phyloP scores from a whole-genome alignment of 2,888 invertebrate genomes.

The Chrysodeixis includens region DNA sequence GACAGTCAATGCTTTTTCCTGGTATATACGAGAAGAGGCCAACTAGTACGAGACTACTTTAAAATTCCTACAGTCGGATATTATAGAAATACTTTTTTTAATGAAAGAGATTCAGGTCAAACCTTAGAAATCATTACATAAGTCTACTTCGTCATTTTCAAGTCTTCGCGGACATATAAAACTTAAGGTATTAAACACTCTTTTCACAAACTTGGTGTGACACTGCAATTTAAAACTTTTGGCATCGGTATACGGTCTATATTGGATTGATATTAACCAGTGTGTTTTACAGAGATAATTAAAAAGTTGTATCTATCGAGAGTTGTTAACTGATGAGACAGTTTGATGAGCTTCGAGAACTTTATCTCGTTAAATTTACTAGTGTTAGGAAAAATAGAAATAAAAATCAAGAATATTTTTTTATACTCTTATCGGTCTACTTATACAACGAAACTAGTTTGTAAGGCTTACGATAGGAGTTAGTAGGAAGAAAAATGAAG shows the following conservation, averaged over 20 bases:
- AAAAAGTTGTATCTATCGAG: slow-evolving; percentile 48
- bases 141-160: no score
- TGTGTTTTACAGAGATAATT: slow-evolving; percentile 46
- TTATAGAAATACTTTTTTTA: no score
- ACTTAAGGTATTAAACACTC: not conserved
- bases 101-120: no score
- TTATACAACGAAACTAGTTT: no score
- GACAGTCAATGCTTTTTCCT: no score
- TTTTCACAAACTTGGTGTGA: not conserved
- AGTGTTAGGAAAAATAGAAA: slow-evolving; percentile 1
- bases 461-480: no score
- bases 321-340: slow-evolving; percentile 48
- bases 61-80: no score
- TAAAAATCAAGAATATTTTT: not conserved
- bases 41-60: no score
- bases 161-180: not conserved
- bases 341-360: slow-evolving; percentile 43
- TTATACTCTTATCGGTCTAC: no score
- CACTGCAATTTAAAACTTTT: not conserved
- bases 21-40: no score
- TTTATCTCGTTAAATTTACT: slow-evolving; percentile 21
- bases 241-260: not conserved
- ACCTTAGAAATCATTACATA: no score
- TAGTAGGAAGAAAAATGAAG: no score
- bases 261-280: slow-evolving; percentile 1